These are phyloP conservation scores for Exephanes ischioxanthus DNA, from an alignment of 2,888 invertebrate genomes.

Conservation along the genomic window DNA sequence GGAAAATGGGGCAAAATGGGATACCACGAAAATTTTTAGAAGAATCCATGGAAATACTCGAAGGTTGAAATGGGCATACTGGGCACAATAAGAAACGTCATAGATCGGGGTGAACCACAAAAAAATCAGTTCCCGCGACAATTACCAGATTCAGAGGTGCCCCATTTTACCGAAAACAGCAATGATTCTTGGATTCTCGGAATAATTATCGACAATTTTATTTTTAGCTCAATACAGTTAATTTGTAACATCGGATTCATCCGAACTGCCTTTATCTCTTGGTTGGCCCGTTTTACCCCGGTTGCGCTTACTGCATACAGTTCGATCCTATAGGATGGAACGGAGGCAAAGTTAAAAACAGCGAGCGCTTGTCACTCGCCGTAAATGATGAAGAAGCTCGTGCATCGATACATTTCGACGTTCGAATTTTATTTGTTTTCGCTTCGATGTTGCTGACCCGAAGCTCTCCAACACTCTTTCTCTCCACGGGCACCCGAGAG, in stretches of 20 bases:
- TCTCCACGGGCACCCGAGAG: not conserved
- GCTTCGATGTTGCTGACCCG: constrained; percentile 52
- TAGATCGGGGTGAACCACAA: not conserved
- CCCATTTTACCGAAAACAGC: not conserved
- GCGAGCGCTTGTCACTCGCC: constrained; percentile 43
- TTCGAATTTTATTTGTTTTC: constrained; percentile 57
- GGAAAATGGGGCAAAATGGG: not conserved
- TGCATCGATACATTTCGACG: constrained; percentile 64
- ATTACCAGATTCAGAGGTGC: not conserved
- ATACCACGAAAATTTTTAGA: not conserved
- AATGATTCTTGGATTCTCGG: not conserved
- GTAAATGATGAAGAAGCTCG: constrained; percentile 64
- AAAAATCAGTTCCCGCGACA: not conserved
- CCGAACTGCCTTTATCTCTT: not conserved
- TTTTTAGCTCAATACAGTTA: not conserved
- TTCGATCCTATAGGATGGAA: constrained; percentile 4
- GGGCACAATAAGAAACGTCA: not conserved
- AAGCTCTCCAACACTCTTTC: not conserved
- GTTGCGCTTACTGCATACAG: not conserved
- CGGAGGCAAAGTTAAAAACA: constrained; percentile 48
- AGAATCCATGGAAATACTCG: not conserved
- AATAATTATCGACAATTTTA: not conserved
- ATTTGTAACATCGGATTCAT: not conserved
- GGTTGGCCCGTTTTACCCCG: not conserved
- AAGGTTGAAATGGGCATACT: not conserved